Evolutionary conservation across 2,888 invertebrate species (phyloP).

Genomic region (Acrobeloides nanus): DNA sequence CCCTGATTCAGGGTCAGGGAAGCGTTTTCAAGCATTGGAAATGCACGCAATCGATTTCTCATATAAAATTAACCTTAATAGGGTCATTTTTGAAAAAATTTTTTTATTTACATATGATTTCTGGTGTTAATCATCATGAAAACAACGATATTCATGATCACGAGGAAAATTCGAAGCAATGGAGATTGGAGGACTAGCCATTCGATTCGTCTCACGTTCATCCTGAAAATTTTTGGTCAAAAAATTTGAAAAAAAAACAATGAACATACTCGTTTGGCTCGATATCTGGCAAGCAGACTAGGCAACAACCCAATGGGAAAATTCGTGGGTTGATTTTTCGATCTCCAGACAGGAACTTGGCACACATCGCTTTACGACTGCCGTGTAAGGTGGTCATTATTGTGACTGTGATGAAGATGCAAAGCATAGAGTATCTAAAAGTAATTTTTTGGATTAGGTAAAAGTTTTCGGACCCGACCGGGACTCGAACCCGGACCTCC

Average conservation of each 20-base stretch:
- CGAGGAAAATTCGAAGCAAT: slow-evolving; percentile 42
- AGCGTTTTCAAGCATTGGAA: too few relatives aligned
- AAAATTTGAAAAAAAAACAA: not conserved
- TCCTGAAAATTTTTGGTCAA: slow-evolving; percentile 12
- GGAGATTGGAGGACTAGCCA: slow-evolving; percentile 52
- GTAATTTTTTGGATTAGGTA: too few relatives aligned
- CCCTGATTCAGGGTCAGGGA: too few relatives aligned
- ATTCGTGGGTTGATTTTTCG: slow-evolving; percentile 20
- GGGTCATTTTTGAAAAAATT: too few relatives aligned
- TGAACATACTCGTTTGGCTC: slow-evolving; percentile 21
- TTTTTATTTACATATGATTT: slow-evolving; percentile 28
- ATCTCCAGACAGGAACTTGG: slow-evolving; percentile 24
- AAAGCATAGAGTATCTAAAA: slow-evolving; percentile 49
- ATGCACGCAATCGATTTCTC: too few relatives aligned
- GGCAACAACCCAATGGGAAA: slow-evolving; percentile 27
- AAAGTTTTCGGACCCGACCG: too few relatives aligned
- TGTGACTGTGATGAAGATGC: slow-evolving; percentile 47
- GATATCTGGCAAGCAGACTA: slow-evolving; percentile 26
- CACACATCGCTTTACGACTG: slow-evolving; percentile 36
- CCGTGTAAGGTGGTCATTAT: slow-evolving; percentile 48
- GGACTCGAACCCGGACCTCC: too few relatives aligned
- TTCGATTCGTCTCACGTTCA: slow-evolving; percentile 43
- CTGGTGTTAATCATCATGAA: slow-evolving; percentile 39
- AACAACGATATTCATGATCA: slow-evolving; percentile 42
- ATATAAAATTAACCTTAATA: too few relatives aligned